Evolutionary conservation across 92 coral and sea anemone species (phyloP).

Genomic region (Epizoanthus fatuus): DNA sequence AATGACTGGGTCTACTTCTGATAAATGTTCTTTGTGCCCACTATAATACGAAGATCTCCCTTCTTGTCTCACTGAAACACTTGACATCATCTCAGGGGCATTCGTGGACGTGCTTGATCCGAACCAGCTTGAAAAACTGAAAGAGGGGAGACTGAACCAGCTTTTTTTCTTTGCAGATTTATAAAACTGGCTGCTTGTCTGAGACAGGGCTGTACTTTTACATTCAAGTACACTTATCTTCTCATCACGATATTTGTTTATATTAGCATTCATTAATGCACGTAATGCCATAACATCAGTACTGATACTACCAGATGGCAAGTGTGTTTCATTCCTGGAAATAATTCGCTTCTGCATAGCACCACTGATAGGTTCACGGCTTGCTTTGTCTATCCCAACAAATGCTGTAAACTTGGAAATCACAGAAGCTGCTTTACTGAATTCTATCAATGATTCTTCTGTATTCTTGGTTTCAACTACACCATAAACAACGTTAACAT

Average conservation of each 20-base stretch:
- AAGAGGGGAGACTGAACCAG: background rate
- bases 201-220: background rate
- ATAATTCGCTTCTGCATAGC: slow-evolving; percentile 23
- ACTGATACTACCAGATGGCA: too few species aligned
- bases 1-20: background rate
- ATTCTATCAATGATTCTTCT: slow-evolving; percentile 55
- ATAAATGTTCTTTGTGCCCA: background rate
- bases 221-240: background rate
- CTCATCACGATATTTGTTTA: background rate
- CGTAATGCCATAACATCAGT: background rate
- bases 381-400: slow-evolving; percentile 81
- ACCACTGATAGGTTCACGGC: slow-evolving; percentile 55
- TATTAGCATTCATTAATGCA: background rate
- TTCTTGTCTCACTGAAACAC: background rate
- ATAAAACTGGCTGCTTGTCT: background rate
- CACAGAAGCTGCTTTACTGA: slow-evolving; percentile 76
- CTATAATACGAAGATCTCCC: background rate
- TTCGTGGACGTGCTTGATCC: background rate
- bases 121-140: background rate
- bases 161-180: background rate
- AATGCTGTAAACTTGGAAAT: slow-evolving; percentile 79
- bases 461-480: background rate
- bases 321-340: background rate
- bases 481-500: background rate
- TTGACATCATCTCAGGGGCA: background rate